A percentile compares a stretch with the other conserved stretches of the same genome.
phyloP scores from a whole-genome alignment of 2,888 invertebrate species.

The Synergus umbraculus region DNA sequence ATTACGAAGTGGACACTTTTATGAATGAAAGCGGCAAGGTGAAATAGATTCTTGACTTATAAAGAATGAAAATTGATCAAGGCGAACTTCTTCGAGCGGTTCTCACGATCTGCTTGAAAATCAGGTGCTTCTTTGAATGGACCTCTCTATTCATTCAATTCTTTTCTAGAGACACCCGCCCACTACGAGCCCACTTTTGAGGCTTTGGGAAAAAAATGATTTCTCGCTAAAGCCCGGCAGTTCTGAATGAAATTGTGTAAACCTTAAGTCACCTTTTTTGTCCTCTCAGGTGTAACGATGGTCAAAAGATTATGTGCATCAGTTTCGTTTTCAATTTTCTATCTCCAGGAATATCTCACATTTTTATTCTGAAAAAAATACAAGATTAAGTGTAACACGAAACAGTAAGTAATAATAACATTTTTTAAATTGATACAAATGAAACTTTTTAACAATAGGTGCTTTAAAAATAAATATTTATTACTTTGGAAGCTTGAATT shows the following conservation, averaged over 20 bases:
- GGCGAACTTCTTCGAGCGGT: conserved; percentile 48
- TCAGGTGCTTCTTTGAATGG: conserved; percentile 56
- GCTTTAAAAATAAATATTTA: too few relatives aligned
- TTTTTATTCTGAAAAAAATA: background rate
- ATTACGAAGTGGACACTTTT: conserved; percentile 10
- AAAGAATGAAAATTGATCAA: conserved; percentile 47
- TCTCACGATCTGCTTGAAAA: conserved; percentile 54
- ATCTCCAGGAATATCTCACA: background rate
- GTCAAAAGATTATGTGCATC: conserved; percentile 7
- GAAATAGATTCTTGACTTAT: conserved; percentile 3
- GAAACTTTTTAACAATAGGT: too few relatives aligned
- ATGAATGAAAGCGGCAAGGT: conserved; percentile 24
- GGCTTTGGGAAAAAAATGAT: background rate
- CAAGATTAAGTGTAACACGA: background rate
- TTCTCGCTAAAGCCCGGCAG: conserved; percentile 16
- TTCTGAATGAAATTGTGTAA: conserved; percentile 31
- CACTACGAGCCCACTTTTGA: conserved; percentile 63
- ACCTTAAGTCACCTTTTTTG: conserved; percentile 25
- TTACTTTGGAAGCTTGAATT: too few relatives aligned
- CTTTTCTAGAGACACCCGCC: conserved; percentile 61
- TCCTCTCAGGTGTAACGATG: conserved; percentile 14
- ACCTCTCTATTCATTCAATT: conserved; percentile 55
- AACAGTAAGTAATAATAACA: too few relatives aligned
- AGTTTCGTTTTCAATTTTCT: conserved; percentile 15
- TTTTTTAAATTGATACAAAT: too few relatives aligned